phyloP scores from a whole-genome alignment of 1,140 invertebrate genomes.

The Sycophila sp. region DNA sequence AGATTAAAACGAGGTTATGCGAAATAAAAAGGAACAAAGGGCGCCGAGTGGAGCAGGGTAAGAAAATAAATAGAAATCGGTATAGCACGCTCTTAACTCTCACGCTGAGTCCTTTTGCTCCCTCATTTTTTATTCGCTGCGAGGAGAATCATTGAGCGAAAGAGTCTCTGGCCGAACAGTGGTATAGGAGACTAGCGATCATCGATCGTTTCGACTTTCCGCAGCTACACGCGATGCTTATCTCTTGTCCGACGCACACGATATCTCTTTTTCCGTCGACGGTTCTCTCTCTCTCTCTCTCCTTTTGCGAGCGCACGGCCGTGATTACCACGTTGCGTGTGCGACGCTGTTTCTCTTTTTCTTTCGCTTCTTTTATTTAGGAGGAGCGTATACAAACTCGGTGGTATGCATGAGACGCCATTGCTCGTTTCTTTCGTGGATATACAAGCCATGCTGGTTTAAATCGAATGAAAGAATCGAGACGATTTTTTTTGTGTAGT shows the following conservation, averaged over 20 bases:
- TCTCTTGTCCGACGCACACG: constrained; percentile 24
- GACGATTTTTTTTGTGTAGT: no score
- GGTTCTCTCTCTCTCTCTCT: constrained; percentile 38
- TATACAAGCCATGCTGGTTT: no score
- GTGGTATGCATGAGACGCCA: no score
- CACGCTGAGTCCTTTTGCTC: constrained; percentile 29
- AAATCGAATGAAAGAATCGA: no score
- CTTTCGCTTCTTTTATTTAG: not conserved
- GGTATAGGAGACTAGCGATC: constrained; percentile 11
- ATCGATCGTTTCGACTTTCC: constrained; percentile 38
- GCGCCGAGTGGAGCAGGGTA: constrained; percentile 46
- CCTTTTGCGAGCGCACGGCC: constrained; percentile 11
- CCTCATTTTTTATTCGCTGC: not conserved
- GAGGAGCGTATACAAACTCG: no score
- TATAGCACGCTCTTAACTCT: not conserved
- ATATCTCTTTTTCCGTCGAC: constrained; percentile 41
- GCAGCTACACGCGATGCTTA: constrained; percentile 38
- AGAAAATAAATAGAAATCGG: constrained; percentile 32
- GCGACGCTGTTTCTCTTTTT: not conserved
- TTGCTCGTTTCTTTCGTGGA: no score
- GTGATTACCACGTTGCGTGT: constrained; percentile 45
- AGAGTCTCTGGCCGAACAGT: not conserved
- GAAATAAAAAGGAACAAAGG: constrained; percentile 21
- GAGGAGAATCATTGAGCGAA: constrained; percentile 17
- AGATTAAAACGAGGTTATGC: constrained; percentile 36